Base-by-base conservation (phyloP, 2,888 invertebrate species). In the Cactoblastis cactorum region DNA sequence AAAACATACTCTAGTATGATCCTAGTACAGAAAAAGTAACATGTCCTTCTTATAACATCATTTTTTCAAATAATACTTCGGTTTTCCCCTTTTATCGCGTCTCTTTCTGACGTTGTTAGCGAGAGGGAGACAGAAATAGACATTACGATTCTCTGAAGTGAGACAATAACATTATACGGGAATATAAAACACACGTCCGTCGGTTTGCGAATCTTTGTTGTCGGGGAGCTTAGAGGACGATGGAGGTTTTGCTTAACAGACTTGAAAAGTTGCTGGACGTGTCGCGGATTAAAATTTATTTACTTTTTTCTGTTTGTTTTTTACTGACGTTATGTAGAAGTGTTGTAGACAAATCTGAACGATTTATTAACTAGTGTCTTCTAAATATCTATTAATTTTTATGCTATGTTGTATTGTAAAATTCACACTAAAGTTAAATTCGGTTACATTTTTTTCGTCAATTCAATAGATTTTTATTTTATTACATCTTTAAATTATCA, bases 101-200 rank as follows among this genome's bases (percentile, higher is more conserved):
- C 28, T 43, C 43, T 43, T 43, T 43, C 43, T 11, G 11, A 24
- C 28, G 15, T 32, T 28, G 11, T 3, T 9, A 11, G 28, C 24
- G 14, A 8, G 37, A 48, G 24, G 1, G 47, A 38, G 37, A 48
- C n/a, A n/a, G 47, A 22, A 15, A 24, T 15, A 48, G 24, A 37
- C 37, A 37, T 48, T 28, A 37, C 37, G 37, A 48, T 37, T 37
- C 35, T 48, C 35, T 37, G 37, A 37, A 37, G 37, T 24, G 47
- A 37, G 37, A 37, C 47, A 48, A 48, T 48, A 48, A 48, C 37
- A 48, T 48, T 48, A 48, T 48, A 48, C 47, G 47, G 37, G 37
- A 48, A 37, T 48, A 47, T 47, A 48, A 48, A 48, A 48, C 37
- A 17, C 47, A 48, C 47, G 37, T 37, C 37, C 37, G 37, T 28